Evolutionary conservation across 2,797 vertebrate species (phyloP).

Genomic region (Threskiornis aethiopicus): DNA sequence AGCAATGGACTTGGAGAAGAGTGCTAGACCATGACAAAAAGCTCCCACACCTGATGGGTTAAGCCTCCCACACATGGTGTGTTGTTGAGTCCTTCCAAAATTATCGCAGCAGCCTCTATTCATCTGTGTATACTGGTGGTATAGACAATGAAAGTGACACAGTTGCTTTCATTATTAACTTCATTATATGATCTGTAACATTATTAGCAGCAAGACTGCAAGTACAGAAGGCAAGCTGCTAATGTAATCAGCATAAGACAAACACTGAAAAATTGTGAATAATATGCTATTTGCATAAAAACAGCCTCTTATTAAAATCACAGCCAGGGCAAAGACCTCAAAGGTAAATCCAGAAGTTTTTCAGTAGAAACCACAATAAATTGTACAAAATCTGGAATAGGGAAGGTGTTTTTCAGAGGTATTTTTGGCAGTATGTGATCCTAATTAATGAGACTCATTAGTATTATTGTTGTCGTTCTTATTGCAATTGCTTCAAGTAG

Average conservation of each 20-base stretch:
- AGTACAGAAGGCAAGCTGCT: conserved; percentile 40
- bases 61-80: background rate
- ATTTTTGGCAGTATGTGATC: background rate
- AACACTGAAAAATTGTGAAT: conserved; percentile 18
- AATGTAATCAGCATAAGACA: conserved; percentile 44
- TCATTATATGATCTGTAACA: conserved; percentile 47
- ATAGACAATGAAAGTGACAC: background rate
- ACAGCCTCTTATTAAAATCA: background rate
- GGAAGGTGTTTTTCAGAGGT: background rate
- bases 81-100: background rate
- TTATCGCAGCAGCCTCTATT: background rate
- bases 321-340: background rate
- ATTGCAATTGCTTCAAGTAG: background rate
- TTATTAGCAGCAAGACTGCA: conserved; percentile 32
- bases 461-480: background rate
- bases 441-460: background rate
- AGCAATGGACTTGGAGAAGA: background rate
- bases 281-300: conserved; percentile 32
- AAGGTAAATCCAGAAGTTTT: background rate
- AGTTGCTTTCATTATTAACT: conserved; percentile 29
- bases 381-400: background rate
- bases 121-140: background rate
- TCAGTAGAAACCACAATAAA: background rate
- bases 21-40: background rate
- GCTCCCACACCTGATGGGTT: background rate